These are phyloP conservation scores for Neosilurus mollespiculum DNA, from an alignment of 2,797 vertebrate genomes.

Conservation along the genomic window DNA sequence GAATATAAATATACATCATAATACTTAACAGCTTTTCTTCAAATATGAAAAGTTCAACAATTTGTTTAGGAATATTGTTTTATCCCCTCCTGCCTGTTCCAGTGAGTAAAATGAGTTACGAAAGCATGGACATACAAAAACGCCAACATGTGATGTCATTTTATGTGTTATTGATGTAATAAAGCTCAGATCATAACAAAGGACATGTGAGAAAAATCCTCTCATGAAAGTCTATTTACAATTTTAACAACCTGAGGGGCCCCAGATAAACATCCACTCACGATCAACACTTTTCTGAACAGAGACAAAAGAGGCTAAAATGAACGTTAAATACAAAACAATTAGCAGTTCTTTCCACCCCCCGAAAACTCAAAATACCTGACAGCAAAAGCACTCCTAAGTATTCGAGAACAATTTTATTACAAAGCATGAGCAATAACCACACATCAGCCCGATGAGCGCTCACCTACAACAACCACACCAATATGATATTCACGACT, in stretches of 20 bases:
- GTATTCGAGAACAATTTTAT: background rate
- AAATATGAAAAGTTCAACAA: background rate
- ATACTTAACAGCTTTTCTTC: background rate
- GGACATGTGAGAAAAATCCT: background rate
- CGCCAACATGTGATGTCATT: background rate
- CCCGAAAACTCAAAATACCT: background rate
- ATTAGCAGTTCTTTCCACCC: background rate
- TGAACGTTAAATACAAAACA: background rate
- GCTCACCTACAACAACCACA: background rate
- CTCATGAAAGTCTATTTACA: background rate
- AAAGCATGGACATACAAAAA: background rate
- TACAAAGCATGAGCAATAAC: background rate
- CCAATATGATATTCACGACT: background rate
- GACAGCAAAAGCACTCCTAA: background rate
- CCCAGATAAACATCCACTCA: background rate
- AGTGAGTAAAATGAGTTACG: background rate
- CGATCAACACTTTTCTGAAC: background rate
- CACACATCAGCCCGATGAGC: too few species aligned
- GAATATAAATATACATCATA: background rate
- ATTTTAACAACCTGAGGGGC: background rate
- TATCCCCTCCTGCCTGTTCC: background rate
- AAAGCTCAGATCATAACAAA: background rate
- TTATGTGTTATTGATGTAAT: background rate
- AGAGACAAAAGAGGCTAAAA: background rate
- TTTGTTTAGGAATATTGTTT: background rate